These are phyloP conservation scores for Monodelphis domestica DNA, from an alignment of 2,797 vertebrate genomes.

Conservation along the genomic window DNA sequence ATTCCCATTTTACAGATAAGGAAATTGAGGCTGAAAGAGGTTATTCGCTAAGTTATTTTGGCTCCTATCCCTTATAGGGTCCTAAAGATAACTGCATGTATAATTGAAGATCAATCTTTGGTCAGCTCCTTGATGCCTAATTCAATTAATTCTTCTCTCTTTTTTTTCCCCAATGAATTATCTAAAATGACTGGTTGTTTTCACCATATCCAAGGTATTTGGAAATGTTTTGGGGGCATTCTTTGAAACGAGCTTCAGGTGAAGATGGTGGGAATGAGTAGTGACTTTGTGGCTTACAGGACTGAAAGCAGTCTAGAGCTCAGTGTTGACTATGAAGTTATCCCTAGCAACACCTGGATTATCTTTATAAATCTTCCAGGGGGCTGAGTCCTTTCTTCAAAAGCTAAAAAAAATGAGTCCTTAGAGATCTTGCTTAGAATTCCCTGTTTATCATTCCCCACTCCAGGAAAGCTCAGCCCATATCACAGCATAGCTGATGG, in stretches of 20 bases:
- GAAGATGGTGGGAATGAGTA: not conserved
- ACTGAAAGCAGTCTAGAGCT: not conserved
- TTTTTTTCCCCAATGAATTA: not conserved
- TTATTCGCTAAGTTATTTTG: not conserved
- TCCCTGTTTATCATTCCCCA: not conserved
- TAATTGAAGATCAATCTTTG: not conserved
- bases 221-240: not conserved
- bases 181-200: not conserved
- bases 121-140: not conserved
- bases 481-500: not conserved
- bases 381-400: constrained; percentile 13
- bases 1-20: not conserved
- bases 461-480: not conserved
- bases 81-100: not conserved
- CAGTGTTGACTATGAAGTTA: not conserved
- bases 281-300: not conserved
- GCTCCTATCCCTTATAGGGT: not conserved
- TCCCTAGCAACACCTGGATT: not conserved
- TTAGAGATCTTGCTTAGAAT: constrained; percentile 6
- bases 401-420: not conserved
- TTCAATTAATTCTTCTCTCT: not conserved
- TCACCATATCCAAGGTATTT: not conserved
- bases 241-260: not conserved
- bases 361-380: not conserved
- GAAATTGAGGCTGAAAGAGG: not conserved